A percentile compares a stretch with the other conserved stretches of the same genome.
These are phyloP conservation scores for Tetheella fluctuosa DNA, from an alignment of 2,888 invertebrate genomes.

Conservation along the genomic window DNA sequence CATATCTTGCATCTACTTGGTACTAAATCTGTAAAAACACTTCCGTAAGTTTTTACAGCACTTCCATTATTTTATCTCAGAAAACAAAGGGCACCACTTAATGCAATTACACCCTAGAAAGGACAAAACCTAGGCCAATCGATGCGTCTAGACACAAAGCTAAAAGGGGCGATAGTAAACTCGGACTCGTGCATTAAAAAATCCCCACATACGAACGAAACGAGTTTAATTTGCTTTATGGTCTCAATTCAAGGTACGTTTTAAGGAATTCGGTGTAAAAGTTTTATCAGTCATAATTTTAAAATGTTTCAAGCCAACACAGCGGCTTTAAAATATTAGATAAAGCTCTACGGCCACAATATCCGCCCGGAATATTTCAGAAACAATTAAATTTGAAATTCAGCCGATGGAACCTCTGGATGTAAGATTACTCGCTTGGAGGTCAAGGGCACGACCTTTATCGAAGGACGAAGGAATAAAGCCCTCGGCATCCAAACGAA, in stretches of 20 bases:
- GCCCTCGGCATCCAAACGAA: not conserved
- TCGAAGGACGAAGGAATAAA: slow-evolving; percentile 20
- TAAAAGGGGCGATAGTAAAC: slow-evolving; percentile 47
- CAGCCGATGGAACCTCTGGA: slow-evolving; percentile 16
- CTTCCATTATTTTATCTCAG: not conserved
- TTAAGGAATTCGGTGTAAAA: too few species aligned
- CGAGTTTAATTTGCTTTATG: slow-evolving; percentile 1
- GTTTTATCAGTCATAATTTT: too few species aligned
- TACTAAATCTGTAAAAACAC: slow-evolving; percentile 2
- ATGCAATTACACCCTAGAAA: slow-evolving; percentile 53
- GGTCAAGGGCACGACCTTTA: slow-evolving; percentile 29
- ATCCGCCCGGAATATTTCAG: slow-evolving; percentile 11
- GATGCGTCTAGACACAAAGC: slow-evolving; percentile 77
- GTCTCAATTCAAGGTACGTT: too few species aligned
- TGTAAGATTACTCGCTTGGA: slow-evolving; percentile 16
- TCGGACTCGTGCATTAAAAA: slow-evolving; percentile 39
- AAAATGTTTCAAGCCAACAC: not conserved
- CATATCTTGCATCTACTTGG: not conserved
- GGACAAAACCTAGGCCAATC: slow-evolving; percentile 62
- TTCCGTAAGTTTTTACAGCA: not conserved
- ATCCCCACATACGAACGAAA: slow-evolving; percentile 18
- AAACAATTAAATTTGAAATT: slow-evolving; percentile 14
- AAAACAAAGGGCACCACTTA: slow-evolving; percentile 27
- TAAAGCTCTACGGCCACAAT: not conserved
- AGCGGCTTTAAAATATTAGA: not conserved